Evolutionary conservation across 92 coral and sea anemone genomes (phyloP), one percentile per base, ranked within the genome.

Genomic region (Zoanthus solanderi): DNA sequence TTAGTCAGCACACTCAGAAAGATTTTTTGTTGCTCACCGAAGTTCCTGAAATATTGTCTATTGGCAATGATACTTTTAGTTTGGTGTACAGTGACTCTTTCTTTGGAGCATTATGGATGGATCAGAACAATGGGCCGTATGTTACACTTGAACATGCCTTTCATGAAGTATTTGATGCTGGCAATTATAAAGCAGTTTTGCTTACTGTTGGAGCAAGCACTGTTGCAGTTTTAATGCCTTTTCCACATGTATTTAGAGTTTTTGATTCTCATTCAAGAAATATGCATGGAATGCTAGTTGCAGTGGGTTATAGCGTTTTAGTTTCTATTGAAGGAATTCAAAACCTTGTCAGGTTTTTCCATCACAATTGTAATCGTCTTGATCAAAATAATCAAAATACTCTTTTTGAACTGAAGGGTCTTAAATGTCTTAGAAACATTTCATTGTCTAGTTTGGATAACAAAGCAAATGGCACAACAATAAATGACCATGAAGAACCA

Each of bases 211-310:
- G 58, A 54, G 13, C 71, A 54, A 79, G 58, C 42, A 79, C 84
- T 79, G 84, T 79, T 17, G 84, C 84, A 57, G 71, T 79, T 32
- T 79, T 79, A 30, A 79, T 54, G 73, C 79, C 86, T 48, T 87
- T 78, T 47, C 86, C 86, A 32, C 4, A 87, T 15, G 85, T 77
- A 17, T 87, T 79, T 14, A 87, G 50, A 79, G 29, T 87, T 71
- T 87, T 87, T 87, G 90, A 87, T 87, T 87, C 87, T 48, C 90
- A 87, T 37, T 87, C 90, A 54, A 42, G 73, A 72, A 37, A 84
- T 71, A 71, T 67, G 87, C 65, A 83, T 83, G 87, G 87, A 83
- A 45, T 83, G 67, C 87, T 60, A 83, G 56, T 44, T 6, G 8
- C 60, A 65, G 3, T 48, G 44, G 87, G 87, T 13, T 53, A 54